Evolutionary conservation across 2,113 vertebrate genomes (phyloP), one percentile per base, ranked within the genome.

Genomic region (Mus spicilegus): DNA sequence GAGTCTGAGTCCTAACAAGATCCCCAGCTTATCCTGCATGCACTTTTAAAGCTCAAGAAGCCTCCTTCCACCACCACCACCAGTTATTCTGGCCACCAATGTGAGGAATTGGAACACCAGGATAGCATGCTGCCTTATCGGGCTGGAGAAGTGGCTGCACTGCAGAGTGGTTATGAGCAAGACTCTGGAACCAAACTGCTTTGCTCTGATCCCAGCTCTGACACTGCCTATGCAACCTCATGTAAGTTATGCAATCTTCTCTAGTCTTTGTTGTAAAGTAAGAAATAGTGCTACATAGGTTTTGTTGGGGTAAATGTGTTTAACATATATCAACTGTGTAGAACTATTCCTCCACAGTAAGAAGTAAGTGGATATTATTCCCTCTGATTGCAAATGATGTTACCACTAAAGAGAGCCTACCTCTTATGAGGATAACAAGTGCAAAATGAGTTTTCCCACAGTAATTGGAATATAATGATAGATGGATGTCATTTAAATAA

Each of bases 261-360:
- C 76, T 88, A 56, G 28, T 36, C 49, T 14, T 58, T 77, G 46
- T n/a, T 90, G 9, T 92, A 73, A 96, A 94, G 76, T 73, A 46
- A 90, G 86, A 97, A 69, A 86, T 56, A 39, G 72, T 67, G 20
- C 78, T 72, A 7, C 8, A 67, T 87, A 54, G 54, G 13, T 86
- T 58, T 92, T 81, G 70, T 73, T 91, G 90, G 81, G 39, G 61
- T 87, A 89, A 95, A 76, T 80, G 81, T 89, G 33, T 87, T 96
- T 97, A 56, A 92, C 94, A 65, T 89, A 86, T 69, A 87, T 81
- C 26, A 77, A 28, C 36, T 92, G 26, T 82, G 87, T 75, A 92
- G 87, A 91, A 54, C 46, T 8, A 30, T 95, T 72, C 94, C 58
- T 76, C 30, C 54, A 76, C 33, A 80, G 22, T 87, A 72, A 94